Base-by-base conservation (phyloP, 2,797 vertebrate species). In the Trachops cirrhosus region DNA sequence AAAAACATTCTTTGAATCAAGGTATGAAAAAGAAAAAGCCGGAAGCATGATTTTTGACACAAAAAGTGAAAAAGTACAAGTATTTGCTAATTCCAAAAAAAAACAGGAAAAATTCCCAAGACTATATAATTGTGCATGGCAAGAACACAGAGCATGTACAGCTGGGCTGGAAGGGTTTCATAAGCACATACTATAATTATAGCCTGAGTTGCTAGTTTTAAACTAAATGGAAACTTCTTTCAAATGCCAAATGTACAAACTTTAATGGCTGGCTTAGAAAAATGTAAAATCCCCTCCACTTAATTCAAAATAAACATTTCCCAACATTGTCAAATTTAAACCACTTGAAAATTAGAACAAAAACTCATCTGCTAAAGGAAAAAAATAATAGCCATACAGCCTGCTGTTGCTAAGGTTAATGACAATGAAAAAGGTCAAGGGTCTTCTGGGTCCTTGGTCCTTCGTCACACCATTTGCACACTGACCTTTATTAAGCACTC, bases 1-100 rank as follows among this genome's bases (percentile, higher is more conserved):
- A 97, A 97, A 97, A 98, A 98, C 98, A 98, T 98, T 98, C 97
- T 98, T 92, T 93, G 90, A 93, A 98, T 96, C 97, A 98, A 96
- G 96, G 97, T 97, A 98, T 97, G 96, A 97, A 98, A 97, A 98
- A 98, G 96, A 98, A 98, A 98, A 85, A 97, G 97, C 96, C 89
- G 59, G 96, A 71, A 85, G 97, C 96, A 95, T 89, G 94, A 97
- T 93, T 98, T 97, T 46, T 96, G 97, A 98, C 95, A 98, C 97
- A 98, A 98, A 98, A 98, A 97, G 96, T 93, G 90, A 97, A 96
- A 94, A 97, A 96, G 91, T 97, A 96, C 90, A 97, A 96, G 92
- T 96, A 98, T 96, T 98, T 97, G 96, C 98, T 97, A 98, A 97
- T 68, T 97, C 95, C 91, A 78, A 79, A 88, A 97, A 98, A 97